Evolutionary conservation across 2,888 invertebrate species (phyloP).

Genomic region (Geophilus truncorum): DNA sequence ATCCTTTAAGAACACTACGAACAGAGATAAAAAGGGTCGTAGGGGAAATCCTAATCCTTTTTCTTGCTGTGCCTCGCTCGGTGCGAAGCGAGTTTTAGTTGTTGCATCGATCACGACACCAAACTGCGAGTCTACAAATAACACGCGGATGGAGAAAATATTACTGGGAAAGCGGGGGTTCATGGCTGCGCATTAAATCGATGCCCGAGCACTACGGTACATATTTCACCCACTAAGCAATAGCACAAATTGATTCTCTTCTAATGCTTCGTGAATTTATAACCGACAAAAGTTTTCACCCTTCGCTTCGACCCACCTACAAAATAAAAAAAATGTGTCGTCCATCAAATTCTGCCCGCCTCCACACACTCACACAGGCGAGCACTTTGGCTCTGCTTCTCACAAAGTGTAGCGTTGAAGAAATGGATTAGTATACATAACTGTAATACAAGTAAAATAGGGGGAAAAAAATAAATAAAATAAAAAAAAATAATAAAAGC

Average conservation of each 20-base stretch:
- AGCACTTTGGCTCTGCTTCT: no score
- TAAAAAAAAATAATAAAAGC: no score
- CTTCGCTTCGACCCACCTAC: background rate
- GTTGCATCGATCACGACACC: conserved; percentile 20
- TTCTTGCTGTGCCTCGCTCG: conserved; percentile 8
- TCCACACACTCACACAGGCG: no score
- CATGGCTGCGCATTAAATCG: conserved; percentile 16
- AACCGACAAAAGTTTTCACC: background rate
- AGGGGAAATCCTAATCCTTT: conserved; percentile 16
- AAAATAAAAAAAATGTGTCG: background rate
- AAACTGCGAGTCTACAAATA: conserved; percentile 20
- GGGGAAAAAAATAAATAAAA: no score
- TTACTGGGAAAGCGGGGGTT: conserved; percentile 7
- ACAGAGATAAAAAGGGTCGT: conserved; percentile 8
- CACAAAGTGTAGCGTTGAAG: no score
- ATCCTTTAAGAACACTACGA: background rate
- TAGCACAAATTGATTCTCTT: conserved; percentile 20
- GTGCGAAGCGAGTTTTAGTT: background rate
- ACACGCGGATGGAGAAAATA: conserved; percentile 5
- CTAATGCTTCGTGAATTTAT: conserved; percentile 11
- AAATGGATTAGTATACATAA: no score
- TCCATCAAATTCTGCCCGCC: background rate
- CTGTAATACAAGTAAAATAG: no score
- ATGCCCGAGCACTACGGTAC: conserved; percentile 1
- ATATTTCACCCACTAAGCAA: conserved; percentile 12